Base-by-base conservation (phyloP, 1,140 invertebrate species). In the Apis dorsata region DNA sequence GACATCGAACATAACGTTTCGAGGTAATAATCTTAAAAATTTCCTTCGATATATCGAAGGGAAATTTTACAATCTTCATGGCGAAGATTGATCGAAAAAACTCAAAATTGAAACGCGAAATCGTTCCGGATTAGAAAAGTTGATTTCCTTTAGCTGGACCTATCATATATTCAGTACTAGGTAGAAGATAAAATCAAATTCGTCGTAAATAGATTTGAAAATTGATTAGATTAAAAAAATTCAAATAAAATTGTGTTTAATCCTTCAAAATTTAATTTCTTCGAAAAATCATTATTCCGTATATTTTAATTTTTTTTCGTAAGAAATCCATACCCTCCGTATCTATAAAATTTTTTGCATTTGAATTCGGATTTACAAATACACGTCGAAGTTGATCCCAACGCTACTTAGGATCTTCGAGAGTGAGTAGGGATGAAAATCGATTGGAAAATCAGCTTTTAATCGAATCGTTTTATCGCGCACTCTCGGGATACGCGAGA, bases 391-490 rank as follows among this genome's bases (percentile, higher is more conserved):
- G 34, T 44, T 44, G 34, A 44, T 44, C 5, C 28, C 71, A 19
- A 28, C n/a, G 19, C 34, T 57, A n/a, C 55, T 76, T 28, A 53
- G 60, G 21, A 44, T 11, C 12, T 19, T n/a, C 19, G 2, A 1
- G 68, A n/a, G 19, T 13, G 19, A 11, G 65, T 17, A 2, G 65
- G 34, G 59, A n/a, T 62, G 21, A 85, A 83, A 83, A 83, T 83
- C 73, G 49, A 63, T 44, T 60, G 75, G 85, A 79, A 85, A 87
- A 88, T 88, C 72, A 79, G 72, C 69, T 84, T 87, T 70, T 78
- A 88, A 88, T 88, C 86, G 70, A 53, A 60, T 62, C 74, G 44
- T 74, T 87, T 85, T 85, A 88, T 88, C 86, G 70, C 71, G 57
- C 76, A 69, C 44, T 63, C 62, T 65, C 80, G 60, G 73, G 85